Conservation (phyloP, 2,888 invertebrate species). For the Polydrusus tereticollis region DNA sequence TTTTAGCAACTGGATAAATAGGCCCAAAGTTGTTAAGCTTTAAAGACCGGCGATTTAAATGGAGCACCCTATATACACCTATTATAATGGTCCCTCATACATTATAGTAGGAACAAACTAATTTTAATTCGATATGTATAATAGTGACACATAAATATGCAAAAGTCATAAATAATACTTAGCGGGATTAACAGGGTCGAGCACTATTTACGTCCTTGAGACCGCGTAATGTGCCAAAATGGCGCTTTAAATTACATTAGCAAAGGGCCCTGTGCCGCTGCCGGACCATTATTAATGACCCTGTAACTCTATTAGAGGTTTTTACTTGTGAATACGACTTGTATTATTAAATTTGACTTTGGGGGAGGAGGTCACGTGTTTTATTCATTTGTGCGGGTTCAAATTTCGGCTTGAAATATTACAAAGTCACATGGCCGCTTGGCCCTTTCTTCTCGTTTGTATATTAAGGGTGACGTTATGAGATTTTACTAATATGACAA, state of each 20-base stretch:
- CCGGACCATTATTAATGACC: constrained; percentile 44
- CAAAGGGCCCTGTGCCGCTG: constrained; percentile 40
- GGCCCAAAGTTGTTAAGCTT: too few relatives aligned
- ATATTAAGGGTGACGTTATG: background rate
- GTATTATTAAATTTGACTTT: constrained; percentile 37
- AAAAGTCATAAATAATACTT: constrained; percentile 63
- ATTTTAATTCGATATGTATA: constrained; percentile 21
- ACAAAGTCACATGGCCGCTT: background rate
- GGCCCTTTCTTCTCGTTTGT: background rate
- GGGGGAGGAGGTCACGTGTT: constrained; percentile 40
- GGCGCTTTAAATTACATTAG: constrained; percentile 58
- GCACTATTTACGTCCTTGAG: constrained; percentile 55
- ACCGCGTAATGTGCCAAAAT: constrained; percentile 58
- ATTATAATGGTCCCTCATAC: background rate
- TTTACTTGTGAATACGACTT: constrained; percentile 31
- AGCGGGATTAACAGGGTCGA: constrained; percentile 61
- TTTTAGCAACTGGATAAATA: too few relatives aligned
- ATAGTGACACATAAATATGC: constrained; percentile 48
- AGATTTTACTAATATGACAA: too few relatives aligned
- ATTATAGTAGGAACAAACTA: background rate
- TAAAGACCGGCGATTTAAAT: too few relatives aligned
- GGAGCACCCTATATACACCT: background rate
- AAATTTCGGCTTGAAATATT: constrained; percentile 8
- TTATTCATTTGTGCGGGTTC: constrained; percentile 14
- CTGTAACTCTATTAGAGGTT: constrained; percentile 49